phyloP scores from a whole-genome alignment of 2,113 vertebrate species.

The Pedionomus torquatus region DNA sequence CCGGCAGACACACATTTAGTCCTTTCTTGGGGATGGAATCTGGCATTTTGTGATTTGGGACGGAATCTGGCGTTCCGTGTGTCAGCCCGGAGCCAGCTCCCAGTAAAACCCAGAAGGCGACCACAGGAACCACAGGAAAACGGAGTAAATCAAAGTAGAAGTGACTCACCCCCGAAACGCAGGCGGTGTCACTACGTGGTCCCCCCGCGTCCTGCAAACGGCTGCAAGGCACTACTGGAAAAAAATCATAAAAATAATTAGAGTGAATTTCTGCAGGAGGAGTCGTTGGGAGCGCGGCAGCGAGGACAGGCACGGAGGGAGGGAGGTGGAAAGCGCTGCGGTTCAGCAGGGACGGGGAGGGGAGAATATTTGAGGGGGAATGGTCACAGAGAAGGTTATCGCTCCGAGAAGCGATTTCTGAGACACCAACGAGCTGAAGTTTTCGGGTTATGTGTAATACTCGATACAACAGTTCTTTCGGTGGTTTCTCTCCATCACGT shows the following conservation, averaged over 20 bases:
- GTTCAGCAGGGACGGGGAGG: neutral
- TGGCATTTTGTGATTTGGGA: neutral
- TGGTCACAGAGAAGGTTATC: neutral
- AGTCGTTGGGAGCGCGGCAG: neutral
- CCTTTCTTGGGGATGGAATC: neutral
- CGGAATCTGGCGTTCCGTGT: neutral
- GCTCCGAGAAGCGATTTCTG: neutral
- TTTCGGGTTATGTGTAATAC: neutral
- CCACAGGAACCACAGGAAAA: neutral
- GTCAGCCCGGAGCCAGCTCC: neutral
- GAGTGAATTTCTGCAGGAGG: neutral
- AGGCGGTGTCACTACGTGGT: neutral
- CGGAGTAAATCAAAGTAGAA: neutral
- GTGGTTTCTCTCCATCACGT: neutral
- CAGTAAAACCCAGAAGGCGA: neutral
- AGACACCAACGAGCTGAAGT: neutral
- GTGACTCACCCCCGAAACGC: neutral
- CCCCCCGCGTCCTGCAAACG: neutral
- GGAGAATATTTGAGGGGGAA: neutral
- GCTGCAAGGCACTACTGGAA: neutral
- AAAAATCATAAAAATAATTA: neutral
- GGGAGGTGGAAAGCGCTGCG: neutral
- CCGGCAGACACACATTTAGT: neutral
- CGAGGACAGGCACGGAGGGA: neutral
- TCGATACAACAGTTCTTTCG: neutral